These are phyloP conservation scores for Oxytorus armatus DNA, from an alignment of 2,888 invertebrate genomes.

Conservation along the genomic window DNA sequence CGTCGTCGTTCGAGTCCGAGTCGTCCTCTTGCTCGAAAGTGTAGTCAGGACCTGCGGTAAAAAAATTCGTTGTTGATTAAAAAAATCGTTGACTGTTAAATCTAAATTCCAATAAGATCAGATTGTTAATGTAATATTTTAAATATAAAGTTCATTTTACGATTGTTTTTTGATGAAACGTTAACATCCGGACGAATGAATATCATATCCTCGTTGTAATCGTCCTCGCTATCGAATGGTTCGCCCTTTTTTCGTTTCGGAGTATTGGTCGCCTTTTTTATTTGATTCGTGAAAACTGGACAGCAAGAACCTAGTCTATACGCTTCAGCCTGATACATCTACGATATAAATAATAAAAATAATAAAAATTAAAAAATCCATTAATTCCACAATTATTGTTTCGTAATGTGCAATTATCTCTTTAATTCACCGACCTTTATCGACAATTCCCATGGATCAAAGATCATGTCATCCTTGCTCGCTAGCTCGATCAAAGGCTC, in stretches of 20 bases:
- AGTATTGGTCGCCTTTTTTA: slow-evolving; percentile 73
- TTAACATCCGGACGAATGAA: slow-evolving; percentile 84
- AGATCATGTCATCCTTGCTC: slow-evolving; percentile 86
- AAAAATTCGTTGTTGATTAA: neutral
- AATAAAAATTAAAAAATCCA: too few relatives aligned
- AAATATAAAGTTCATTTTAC: slow-evolving; percentile 63
- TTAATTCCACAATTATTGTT: neutral
- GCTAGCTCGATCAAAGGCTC: slow-evolving; percentile 93
- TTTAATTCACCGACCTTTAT: slow-evolving; percentile 86
- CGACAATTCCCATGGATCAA: slow-evolving; percentile 90
- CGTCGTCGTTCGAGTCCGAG: slow-evolving; percentile 90
- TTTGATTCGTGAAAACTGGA: slow-evolving; percentile 75
- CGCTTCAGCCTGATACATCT: slow-evolving; percentile 86
- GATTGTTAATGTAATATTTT: slow-evolving; percentile 6
- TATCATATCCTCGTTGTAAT: slow-evolving; percentile 87
- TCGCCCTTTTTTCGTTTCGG: slow-evolving; percentile 85
- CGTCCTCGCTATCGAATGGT: slow-evolving; percentile 86
- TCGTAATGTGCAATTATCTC: neutral
- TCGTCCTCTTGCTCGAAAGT: slow-evolving; percentile 85
- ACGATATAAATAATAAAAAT: neutral
- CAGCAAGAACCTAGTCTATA: slow-evolving; percentile 85
- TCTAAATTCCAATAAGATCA: too few relatives aligned
- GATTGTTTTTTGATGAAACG: slow-evolving; percentile 73
- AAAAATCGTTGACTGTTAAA: neutral
- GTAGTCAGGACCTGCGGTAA: slow-evolving; percentile 78